Evolutionary conservation across 2,113 vertebrate genomes (phyloP).

Genomic region (Hypanus sabinus): DNA sequence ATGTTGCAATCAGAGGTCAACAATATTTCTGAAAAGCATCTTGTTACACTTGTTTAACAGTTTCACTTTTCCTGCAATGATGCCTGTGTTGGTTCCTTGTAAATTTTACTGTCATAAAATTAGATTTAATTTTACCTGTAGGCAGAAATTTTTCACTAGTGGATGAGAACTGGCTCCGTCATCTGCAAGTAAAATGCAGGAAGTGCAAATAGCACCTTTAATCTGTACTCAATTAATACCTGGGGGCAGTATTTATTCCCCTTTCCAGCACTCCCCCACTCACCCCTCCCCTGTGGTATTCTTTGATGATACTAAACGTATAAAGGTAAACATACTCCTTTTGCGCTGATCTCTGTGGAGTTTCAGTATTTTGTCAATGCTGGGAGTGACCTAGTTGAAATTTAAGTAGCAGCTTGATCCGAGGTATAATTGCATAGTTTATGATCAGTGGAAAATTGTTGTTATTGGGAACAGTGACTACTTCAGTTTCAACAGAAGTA

Average conservation of each 20-base stretch:
- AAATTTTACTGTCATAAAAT: background rate
- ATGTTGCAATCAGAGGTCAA: background rate
- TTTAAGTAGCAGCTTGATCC: background rate
- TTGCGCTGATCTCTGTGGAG: background rate
- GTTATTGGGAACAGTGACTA: background rate
- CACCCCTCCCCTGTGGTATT: background rate
- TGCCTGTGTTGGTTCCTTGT: background rate
- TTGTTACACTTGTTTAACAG: background rate
- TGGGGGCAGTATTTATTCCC: background rate
- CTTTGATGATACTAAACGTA: background rate
- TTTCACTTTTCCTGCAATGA: conserved; percentile 1
- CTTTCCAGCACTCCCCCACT: background rate
- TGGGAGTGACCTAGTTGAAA: background rate
- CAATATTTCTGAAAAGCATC: background rate
- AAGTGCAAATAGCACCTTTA: background rate
- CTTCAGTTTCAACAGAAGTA: background rate
- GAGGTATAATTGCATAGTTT: background rate
- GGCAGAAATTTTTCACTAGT: background rate
- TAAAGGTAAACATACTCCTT: background rate
- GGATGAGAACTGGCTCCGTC: background rate
- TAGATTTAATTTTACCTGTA: background rate
- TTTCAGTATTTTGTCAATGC: background rate
- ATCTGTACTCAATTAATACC: background rate
- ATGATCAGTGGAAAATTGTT: background rate
- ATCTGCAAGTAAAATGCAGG: background rate